These are phyloP conservation scores for Myathropa florea DNA, from an alignment of 2,888 invertebrate species.

Conservation along the genomic window DNA sequence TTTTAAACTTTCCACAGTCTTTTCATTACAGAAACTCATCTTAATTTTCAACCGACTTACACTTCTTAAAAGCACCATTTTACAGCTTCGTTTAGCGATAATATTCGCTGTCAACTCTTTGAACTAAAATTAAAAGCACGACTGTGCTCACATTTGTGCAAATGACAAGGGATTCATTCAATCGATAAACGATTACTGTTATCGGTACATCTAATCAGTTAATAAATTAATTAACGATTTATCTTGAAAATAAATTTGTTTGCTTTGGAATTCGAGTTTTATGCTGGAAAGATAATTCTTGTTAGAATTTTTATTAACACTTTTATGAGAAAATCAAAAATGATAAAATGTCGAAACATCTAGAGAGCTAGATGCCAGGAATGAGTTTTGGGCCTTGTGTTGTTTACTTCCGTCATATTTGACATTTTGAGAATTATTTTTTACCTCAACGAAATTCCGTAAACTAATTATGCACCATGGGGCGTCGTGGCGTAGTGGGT, in stretches of 20 bases:
- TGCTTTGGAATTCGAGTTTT: not conserved
- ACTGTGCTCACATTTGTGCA: not conserved
- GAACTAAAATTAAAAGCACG: not conserved
- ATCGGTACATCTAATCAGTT: conserved; percentile 1
- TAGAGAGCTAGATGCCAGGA: no score
- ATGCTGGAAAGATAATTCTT: not conserved
- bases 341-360: not conserved
- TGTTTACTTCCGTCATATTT: no score
- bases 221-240: conserved; percentile 1
- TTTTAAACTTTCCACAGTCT: not conserved
- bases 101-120: not conserved
- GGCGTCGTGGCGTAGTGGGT: no score
- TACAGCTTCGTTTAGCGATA: not conserved
- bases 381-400: no score
- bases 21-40: not conserved
- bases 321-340: not conserved
- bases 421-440: no score
- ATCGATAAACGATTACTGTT: not conserved
- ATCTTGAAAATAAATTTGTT: conserved; percentile 2
- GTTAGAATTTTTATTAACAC: not conserved
- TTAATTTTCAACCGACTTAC: not conserved
- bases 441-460: no score
- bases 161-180: not conserved
- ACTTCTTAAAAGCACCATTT: conserved; percentile 5
- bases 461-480: no score